phyloP scores from a whole-genome alignment of 1,140 invertebrate genomes.

The Notospermus geniculatus region DNA sequence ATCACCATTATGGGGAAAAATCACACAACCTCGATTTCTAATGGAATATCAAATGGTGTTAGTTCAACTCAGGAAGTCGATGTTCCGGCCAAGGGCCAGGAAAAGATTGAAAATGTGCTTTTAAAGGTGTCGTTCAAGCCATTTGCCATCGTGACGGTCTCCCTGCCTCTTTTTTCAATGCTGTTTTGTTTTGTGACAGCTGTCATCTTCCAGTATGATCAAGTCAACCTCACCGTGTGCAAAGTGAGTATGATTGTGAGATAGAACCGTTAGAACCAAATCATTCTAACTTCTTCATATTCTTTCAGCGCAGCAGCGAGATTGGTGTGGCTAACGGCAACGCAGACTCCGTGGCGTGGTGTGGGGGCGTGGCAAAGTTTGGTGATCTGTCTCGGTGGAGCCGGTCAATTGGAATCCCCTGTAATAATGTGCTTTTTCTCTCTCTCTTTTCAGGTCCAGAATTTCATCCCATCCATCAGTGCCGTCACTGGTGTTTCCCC shows the following conservation, averaged over 20 bases:
- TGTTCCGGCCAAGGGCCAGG: not conserved
- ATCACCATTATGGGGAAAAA: no score
- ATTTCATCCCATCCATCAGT: constrained; percentile 90
- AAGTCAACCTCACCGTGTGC: constrained; percentile 90
- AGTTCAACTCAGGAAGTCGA: no score
- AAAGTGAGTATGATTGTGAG: constrained; percentile 68
- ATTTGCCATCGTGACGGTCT: constrained; percentile 76
- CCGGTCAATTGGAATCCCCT: no score
- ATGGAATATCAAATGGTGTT: no score
- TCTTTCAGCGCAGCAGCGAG: no score
- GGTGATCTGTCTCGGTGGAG: no score
- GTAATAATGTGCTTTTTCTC: constrained; percentile 69
- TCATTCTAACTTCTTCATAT: no score
- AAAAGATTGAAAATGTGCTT: constrained; percentile 41
- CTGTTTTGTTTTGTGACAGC: constrained; percentile 82
- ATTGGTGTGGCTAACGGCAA: no score
- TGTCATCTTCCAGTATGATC: constrained; percentile 83
- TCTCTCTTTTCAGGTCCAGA: constrained; percentile 67
- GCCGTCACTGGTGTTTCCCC: constrained; percentile 90
- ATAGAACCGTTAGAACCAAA: no score
- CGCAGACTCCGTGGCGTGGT: no score
- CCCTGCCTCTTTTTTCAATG: constrained; percentile 75
- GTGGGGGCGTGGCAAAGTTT: no score
- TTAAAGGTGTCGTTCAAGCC: constrained; percentile 63
- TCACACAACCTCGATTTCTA: no score